Conservation (phyloP, 92 coral and sea anemone genomes). For the Zoanthus solanderi region DNA sequence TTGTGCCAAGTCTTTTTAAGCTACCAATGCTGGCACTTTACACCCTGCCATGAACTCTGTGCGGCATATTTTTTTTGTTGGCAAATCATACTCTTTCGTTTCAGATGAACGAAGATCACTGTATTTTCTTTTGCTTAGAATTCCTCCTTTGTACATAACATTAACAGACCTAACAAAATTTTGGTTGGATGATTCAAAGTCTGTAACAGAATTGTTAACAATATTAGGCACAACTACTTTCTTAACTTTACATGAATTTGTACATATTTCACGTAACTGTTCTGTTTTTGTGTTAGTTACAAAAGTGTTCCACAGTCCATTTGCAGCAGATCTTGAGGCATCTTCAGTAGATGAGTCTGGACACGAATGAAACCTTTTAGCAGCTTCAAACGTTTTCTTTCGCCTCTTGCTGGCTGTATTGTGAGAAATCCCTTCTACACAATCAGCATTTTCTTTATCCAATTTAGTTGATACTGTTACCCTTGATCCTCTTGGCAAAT, state of each 20-base stretch:
- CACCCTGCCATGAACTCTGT: conserved; percentile 63
- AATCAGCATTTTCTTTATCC: conserved; percentile 57
- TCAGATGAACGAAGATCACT: conserved; percentile 48
- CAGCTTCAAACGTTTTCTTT: conserved; percentile 55
- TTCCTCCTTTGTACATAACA: conserved; percentile 61
- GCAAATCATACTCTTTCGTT: conserved; percentile 52
- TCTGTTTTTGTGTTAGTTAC: conserved; percentile 54
- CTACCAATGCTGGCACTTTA: conserved; percentile 60
- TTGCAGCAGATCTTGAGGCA: conserved; percentile 49
- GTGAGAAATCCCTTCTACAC: conserved; percentile 51
- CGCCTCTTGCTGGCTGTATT: conserved; percentile 49
- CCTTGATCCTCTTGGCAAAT: conserved; percentile 35
- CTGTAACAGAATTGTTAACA: conserved; percentile 56
- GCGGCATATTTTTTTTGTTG: conserved; percentile 49
- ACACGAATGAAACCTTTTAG: conserved; percentile 49
- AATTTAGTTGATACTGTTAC: conserved; percentile 42
- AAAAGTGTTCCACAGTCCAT: conserved; percentile 68
- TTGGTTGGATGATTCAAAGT: conserved; percentile 54
- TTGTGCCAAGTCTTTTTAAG: conserved; percentile 72
- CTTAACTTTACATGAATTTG: conserved; percentile 53
- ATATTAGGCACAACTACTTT: conserved; percentile 59
- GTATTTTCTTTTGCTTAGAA: conserved; percentile 65
- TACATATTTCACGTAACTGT: conserved; percentile 40
- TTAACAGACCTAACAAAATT: conserved; percentile 62
- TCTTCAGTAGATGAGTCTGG: conserved; percentile 57